Percentiles rank a stretch among this genome's conserved stretches.
Evolutionary conservation across 2,113 vertebrate genomes (phyloP).

Genomic region (Indri indri): DNA sequence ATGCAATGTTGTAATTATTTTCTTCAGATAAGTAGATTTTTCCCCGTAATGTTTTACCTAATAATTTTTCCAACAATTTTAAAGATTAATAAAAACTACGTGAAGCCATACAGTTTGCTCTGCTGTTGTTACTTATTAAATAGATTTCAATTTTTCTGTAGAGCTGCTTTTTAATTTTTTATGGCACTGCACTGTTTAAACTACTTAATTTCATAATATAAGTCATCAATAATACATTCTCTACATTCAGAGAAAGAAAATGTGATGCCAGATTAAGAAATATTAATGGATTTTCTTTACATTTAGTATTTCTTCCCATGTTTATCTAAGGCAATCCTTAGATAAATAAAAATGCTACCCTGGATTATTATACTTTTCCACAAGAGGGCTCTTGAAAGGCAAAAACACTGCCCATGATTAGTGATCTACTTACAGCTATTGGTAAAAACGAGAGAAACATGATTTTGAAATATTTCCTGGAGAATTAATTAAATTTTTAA

Average conservation of each 20-base stretch:
- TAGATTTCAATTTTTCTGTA: neutral
- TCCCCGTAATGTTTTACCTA: neutral
- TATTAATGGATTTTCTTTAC: neutral
- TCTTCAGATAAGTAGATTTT: neutral
- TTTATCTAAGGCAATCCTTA: neutral
- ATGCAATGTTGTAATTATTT: slow-evolving; percentile 6
- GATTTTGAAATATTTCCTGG: slow-evolving; percentile 35
- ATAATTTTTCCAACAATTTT: neutral
- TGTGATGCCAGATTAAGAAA: neutral
- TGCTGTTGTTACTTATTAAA: neutral
- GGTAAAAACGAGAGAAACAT: neutral
- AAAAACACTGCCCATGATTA: neutral
- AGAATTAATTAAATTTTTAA: neutral
- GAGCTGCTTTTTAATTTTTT: slow-evolving; percentile 33
- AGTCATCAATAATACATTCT: slow-evolving; percentile 26
- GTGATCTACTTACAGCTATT: slow-evolving; percentile 44
- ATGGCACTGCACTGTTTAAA: slow-evolving; percentile 40
- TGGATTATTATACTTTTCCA: slow-evolving; percentile 37
- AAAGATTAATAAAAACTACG: neutral
- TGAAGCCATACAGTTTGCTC: neutral
- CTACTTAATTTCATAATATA: slow-evolving; percentile 65
- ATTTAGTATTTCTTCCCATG: slow-evolving; percentile 29
- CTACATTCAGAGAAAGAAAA: neutral
- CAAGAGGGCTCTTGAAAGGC: slow-evolving; percentile 41
- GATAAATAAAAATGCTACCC: neutral